Base-by-base conservation (phyloP, 2,888 invertebrate species). In the Troglohyphantes excavatus region DNA sequence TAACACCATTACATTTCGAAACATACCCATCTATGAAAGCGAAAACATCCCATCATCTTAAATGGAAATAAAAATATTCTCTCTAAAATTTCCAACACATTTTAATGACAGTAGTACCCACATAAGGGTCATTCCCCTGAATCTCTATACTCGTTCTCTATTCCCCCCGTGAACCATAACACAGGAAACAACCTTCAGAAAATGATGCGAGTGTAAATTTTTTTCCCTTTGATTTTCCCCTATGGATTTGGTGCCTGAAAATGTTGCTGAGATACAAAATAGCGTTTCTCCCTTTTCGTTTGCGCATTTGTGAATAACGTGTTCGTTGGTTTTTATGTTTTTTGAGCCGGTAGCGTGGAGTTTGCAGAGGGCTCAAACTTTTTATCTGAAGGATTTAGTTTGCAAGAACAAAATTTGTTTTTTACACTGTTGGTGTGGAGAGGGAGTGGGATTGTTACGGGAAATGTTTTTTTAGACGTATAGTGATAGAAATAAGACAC, bases 221-320 rank as follows among this genome's bases (percentile, higher is more conserved):
- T 53, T 75, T 75, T 59, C n/a, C 59, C 53, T 75, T 75, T 59
- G 59, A 75, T 75, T 59, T 75, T 75, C 27, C 75, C 75, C 75
- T 6, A 9, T 27, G 59, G 75, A 46, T 13, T 19, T 17, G n/a
- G 6, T 23, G 26, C 7, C 6, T 73, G 53, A 29, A 23, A 65
- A 29, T 68, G 68, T 27, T 19, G 33, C 9, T 19, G 75, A 59
- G 27, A 75, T 39, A 1, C 39, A 39, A 39, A 39, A 7, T 13
- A 39, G 39, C 39, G 39, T 13, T n/a, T n/a, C 39, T 39, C 39
- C 39, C 23, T 46, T 75, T 75, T 75, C 29, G n/a, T 9, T 75
- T 13, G 26, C 11, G 27, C 75, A 27, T 59, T 61, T 53, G 29
- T 59, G 59, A 75, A 75, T 75, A 75, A 17, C 72, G 26, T 23